Percentiles rank a stretch among this genome's conserved stretches.
phyloP scores from a whole-genome alignment of 2,888 invertebrate species.

The Lasioglossum malachurum region DNA sequence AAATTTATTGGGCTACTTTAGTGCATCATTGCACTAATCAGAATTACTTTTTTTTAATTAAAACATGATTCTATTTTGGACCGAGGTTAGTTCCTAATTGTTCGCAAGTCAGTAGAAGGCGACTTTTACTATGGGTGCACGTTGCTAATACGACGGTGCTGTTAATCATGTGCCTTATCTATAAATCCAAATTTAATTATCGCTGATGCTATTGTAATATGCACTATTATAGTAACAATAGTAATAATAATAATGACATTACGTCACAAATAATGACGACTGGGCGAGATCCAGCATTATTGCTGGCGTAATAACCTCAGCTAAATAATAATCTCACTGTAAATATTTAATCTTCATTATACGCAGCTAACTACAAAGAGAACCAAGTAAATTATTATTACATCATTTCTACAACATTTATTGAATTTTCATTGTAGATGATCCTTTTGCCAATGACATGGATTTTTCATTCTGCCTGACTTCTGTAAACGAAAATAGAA shows the following conservation, averaged over 20 bases:
- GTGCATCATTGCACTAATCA: background rate
- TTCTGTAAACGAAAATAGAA: background rate
- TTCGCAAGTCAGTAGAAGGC: background rate
- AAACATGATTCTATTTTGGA: background rate
- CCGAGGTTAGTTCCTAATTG: background rate
- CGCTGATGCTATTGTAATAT: background rate
- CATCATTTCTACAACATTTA: background rate
- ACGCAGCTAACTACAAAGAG: background rate
- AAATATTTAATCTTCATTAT: constrained; percentile 5
- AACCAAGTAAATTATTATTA: background rate
- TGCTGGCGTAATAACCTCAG: background rate
- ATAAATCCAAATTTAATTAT: background rate
- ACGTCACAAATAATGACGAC: background rate
- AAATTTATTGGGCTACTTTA: background rate
- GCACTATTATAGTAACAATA: background rate
- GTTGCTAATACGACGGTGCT: background rate
- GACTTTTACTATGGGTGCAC: background rate
- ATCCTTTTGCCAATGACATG: background rate
- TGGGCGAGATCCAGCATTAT: background rate
- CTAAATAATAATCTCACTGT: background rate
- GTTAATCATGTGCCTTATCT: background rate
- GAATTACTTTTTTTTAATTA: background rate
- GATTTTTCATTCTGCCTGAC: background rate
- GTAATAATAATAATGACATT: background rate
- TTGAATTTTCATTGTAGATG: background rate